phyloP scores from a whole-genome alignment of 2,888 invertebrate genomes.

The Caenorhabditis uteleia region DNA sequence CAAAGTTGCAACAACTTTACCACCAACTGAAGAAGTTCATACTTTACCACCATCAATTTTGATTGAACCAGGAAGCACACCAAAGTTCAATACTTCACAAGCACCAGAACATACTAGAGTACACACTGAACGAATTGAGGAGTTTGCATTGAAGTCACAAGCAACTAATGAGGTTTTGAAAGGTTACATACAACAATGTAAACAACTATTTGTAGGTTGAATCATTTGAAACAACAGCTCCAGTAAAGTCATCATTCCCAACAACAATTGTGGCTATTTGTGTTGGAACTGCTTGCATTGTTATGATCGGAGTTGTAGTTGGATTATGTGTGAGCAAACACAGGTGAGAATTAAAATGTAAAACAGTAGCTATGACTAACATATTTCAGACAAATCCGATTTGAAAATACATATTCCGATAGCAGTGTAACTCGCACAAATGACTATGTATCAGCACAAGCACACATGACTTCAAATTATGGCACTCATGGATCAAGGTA shows the following conservation, averaged over 20 bases:
- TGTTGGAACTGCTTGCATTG: constrained; percentile 61
- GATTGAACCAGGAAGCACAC: constrained; percentile 40
- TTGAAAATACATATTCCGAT: constrained; percentile 43
- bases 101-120: constrained; percentile 1
- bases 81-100: constrained; percentile 19
- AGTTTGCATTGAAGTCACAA: constrained; percentile 30
- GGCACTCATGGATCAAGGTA: constrained; percentile 43
- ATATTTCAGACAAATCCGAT: constrained; percentile 30
- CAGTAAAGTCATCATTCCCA: constrained; percentile 36
- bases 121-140: constrained; percentile 22
- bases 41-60: constrained; percentile 60
- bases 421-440: constrained; percentile 55
- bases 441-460: constrained; percentile 62
- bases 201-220: constrained; percentile 16
- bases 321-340: constrained; percentile 62
- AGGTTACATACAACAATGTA: not conserved
- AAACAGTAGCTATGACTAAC: not conserved
- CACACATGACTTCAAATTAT: constrained; percentile 54
- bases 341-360: constrained; percentile 8
- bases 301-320: constrained; percentile 63
- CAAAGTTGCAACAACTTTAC: not conserved
- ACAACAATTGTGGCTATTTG: constrained; percentile 63
- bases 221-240: not conserved
- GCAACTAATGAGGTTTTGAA: constrained; percentile 11
- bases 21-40: constrained; percentile 9